Evolutionary conservation across 2,888 invertebrate genomes (phyloP).

Genomic region (Odiellus spinosus): DNA sequence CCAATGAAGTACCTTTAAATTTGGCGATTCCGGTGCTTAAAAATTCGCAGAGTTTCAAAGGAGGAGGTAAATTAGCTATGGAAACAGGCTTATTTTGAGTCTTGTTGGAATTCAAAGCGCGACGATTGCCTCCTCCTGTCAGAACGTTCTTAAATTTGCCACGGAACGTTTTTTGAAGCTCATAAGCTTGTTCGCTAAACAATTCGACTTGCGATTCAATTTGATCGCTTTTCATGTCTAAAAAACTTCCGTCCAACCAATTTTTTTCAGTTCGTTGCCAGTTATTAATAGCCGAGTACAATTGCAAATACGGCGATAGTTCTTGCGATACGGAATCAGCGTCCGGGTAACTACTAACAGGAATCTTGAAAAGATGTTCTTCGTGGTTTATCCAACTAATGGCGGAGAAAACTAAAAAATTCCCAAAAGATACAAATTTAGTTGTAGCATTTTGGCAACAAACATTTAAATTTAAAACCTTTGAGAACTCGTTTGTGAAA

Average conservation of each 20-base stretch:
- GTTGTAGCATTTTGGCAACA: neutral
- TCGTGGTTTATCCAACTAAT: constrained; percentile 35
- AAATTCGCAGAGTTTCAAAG: constrained; percentile 51
- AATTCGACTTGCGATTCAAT: constrained; percentile 67
- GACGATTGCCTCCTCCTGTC: constrained; percentile 8
- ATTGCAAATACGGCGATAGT: constrained; percentile 43
- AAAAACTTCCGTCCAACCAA: constrained; percentile 87
- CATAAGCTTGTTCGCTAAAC: constrained; percentile 36
- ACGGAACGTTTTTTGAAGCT: constrained; percentile 9
- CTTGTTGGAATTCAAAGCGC: constrained; percentile 22
- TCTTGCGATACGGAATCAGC: constrained; percentile 50
- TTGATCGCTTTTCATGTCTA: constrained; percentile 56
- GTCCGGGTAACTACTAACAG: constrained; percentile 54
- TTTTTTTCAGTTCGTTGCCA: constrained; percentile 65
- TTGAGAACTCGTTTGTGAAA: constrained; percentile 56
- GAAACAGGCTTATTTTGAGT: constrained; percentile 18
- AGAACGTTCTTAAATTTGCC: constrained; percentile 10
- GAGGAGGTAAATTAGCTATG: constrained; percentile 46
- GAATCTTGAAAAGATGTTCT: constrained; percentile 69
- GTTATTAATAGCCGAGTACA: constrained; percentile 41
- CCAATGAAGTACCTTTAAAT: constrained; percentile 36
- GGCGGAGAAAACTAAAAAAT: constrained; percentile 1
- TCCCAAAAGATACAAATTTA: neutral
- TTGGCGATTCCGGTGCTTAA: constrained; percentile 37
- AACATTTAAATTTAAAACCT: no score